These are phyloP conservation scores for Calosoma granatense DNA, from an alignment of 1,140 invertebrate genomes.

Conservation along the genomic window DNA sequence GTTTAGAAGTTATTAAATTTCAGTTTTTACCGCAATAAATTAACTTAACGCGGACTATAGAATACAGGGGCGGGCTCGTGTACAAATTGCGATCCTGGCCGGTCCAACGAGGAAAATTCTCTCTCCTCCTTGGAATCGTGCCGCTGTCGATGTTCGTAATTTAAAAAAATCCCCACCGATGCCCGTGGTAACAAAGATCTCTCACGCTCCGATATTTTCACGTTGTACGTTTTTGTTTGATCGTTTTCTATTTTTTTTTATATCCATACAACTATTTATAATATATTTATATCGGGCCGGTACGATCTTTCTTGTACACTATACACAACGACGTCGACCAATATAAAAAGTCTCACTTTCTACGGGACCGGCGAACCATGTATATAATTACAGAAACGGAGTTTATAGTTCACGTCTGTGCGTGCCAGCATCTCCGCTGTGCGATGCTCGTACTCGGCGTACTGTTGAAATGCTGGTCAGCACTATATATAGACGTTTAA, in stretches of 20 bases:
- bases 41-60: no score
- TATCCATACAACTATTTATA: slow-evolving; percentile 6
- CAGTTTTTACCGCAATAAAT: no score
- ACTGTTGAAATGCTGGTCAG: slow-evolving; percentile 14
- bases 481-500: slow-evolving; percentile 24
- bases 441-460: not conserved
- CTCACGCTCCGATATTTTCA: slow-evolving; percentile 8
- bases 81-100: not conserved
- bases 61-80: not conserved
- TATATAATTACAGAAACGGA: slow-evolving; percentile 6
- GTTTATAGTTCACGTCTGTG: slow-evolving; percentile 1
- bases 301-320: not conserved
- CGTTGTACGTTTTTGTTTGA: not conserved
- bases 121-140: not conserved
- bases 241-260: not conserved
- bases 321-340: not conserved
- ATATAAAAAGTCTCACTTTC: slow-evolving; percentile 32
- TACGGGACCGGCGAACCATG: slow-evolving; percentile 13
- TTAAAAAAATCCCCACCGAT: not conserved
- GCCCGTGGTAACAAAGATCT: not conserved
- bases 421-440: no score
- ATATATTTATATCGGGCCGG: slow-evolving; percentile 2
- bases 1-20: no score
- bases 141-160: not conserved
- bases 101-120: not conserved